A percentile compares a stretch with the other conserved stretches of the same genome.
Evolutionary conservation across 2,113 vertebrate genomes (phyloP).

Genomic region (Anhinga anhinga): DNA sequence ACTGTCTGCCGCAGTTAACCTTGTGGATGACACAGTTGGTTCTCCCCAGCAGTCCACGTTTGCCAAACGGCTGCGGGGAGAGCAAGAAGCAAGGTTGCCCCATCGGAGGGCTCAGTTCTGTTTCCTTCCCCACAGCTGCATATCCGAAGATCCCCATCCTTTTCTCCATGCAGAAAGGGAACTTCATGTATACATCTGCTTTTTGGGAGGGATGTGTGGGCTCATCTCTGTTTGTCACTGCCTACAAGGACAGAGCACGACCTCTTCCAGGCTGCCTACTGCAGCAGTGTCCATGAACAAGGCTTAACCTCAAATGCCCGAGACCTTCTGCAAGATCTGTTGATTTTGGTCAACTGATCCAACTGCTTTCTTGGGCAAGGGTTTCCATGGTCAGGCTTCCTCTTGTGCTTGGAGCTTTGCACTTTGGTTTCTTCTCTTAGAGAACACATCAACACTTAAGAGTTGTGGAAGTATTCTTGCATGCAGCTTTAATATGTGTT

Average conservation of each 20-base stretch:
- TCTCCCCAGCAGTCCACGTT: background rate
- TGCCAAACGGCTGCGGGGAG: background rate
- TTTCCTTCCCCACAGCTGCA: background rate
- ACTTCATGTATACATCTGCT: background rate
- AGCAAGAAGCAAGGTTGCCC: background rate
- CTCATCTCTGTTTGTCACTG: background rate
- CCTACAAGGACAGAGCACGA: background rate
- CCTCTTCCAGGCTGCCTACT: background rate
- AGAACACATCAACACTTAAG: background rate
- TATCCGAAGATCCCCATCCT: background rate
- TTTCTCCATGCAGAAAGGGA: background rate
- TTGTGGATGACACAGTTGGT: rapidly evolving
- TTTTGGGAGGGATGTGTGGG: background rate
- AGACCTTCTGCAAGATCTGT: background rate
- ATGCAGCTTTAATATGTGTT: background rate
- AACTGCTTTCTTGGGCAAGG: background rate
- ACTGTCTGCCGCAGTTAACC: background rate
- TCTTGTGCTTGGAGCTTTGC: background rate
- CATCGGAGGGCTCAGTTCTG: background rate
- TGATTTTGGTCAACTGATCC: background rate
- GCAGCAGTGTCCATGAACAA: background rate
- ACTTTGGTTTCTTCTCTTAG: background rate
- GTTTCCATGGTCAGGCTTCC: background rate
- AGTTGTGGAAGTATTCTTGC: background rate
- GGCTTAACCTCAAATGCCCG: background rate